Base-by-base conservation (phyloP, 2,113 vertebrate genomes). In the Oenanthe oenanthe region DNA sequence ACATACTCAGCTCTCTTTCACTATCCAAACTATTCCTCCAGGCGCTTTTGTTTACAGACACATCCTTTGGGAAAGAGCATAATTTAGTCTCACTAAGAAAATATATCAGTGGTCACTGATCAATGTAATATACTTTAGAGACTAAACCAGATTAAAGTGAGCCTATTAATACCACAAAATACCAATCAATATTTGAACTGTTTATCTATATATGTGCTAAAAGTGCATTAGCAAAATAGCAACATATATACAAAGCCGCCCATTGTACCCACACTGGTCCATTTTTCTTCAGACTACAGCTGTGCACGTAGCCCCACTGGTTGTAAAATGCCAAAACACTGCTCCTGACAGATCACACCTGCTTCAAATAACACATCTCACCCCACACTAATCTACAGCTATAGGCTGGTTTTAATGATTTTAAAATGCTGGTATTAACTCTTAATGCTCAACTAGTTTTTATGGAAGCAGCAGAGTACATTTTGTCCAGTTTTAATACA, bases 401-500 rank as follows among this genome's bases (percentile, higher is more conserved):
- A 85, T 24, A 75, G 96, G 93, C 95, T 94, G 80, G 34, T 78
- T 96, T 97, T 97, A 97, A 97, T 94, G 97, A 97, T 96, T 97
- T 98, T 63, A 71, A 75, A 91, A 94, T 75, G 77, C 86, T 95
- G 88, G 93, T 89, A 98, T 98, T 97, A 98, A 98, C 97, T 98
- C 96, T 97, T 96, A 96, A 94, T 97, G 95, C 92, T 97, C 97
- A 96, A 95, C 96, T 97, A 89, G 76, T 84, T 97, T 98, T 98
- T 97, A 98, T 97, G 96, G 97, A 98, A 95, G 86, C 65, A 96
- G 94, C 95, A 90, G 96, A 97, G 93, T 97, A 97, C 96, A 97
- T 98, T 98, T 97, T 96, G 96, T 94, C 95, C 96, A 85, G 63
- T 97, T 97, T 98, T 97, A 97, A 98, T 97, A 98, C 95, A 93